These are phyloP conservation scores for Dipodomys ordii DNA, from an alignment of 2,113 vertebrate species.

Conservation along the genomic window DNA sequence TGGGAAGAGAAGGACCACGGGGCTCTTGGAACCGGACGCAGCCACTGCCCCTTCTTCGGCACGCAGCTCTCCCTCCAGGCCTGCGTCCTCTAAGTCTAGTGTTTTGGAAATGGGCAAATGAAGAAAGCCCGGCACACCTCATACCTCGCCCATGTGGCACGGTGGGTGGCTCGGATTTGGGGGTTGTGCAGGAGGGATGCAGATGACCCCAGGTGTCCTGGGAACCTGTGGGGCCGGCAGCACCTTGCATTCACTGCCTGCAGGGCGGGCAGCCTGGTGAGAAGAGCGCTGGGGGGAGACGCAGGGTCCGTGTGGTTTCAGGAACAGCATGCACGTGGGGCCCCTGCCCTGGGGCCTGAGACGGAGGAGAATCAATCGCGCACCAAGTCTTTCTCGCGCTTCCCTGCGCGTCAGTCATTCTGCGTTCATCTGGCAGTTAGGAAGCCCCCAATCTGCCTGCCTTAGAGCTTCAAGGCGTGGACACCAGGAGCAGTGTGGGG, in stretches of 20 bases:
- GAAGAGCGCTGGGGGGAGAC: not conserved
- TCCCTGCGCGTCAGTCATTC: not conserved
- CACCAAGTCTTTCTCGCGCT: accelerated
- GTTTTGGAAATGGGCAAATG: no score
- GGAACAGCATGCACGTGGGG: accelerated
- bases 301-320: accelerated
- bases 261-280: accelerated
- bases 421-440: accelerated
- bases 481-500: no score
- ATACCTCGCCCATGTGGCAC: no score
- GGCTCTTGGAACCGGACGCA: no score
- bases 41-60: no score
- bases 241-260: not conserved
- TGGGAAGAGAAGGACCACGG: no score
- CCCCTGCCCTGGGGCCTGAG: not conserved
- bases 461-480: not conserved
- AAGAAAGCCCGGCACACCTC: no score
- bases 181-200: no score
- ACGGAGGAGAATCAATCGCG: not conserved
- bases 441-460: not conserved
- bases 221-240: not conserved
- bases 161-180: no score
- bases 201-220: accelerated
- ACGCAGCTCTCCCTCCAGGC: no score
- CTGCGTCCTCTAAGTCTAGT: no score